Evolutionary conservation across 2,113 vertebrate genomes (phyloP), one percentile per base, ranked within the genome.

Genomic region (Anseranas semipalmata): DNA sequence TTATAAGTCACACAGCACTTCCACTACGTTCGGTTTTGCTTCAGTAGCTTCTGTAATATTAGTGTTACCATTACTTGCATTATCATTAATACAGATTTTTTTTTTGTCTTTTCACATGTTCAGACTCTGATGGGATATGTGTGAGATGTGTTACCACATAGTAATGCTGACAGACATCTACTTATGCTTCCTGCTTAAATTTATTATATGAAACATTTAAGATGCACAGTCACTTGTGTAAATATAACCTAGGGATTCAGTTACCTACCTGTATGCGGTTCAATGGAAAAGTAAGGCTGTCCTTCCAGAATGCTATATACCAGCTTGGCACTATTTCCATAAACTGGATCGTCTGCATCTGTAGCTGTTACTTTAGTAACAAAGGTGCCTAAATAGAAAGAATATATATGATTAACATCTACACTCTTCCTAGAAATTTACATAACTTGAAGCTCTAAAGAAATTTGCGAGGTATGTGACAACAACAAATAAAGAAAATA

Each of bases 241-340:
- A 72, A 65, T 0, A 30, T 5, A 46, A 50, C 12, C 4, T 20
- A 37, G 12, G 16, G 19, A 48, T 12, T 94, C 35, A 35, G 30
- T 85, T 85, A 96, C 98, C 95, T 94, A 99, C 99, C 99, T 94
- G 99, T 99, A 90, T 99, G 99, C 46, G 99, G 99, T 93, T 99
- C 99, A 75, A 99, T 98, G 33, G 99, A 99, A 96, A 99, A 99
- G 96, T 99, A 99, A 21, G 99, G 99, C 79, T 99, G 99, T 27
- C 99, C 99, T 96, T 99, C 99, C 97, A 99, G 97, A 78, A 99
- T 99, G 97, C 99, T 99, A 85, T 99, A 99, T 87, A 99, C 99
- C 76, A 99, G 97, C 95, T 98, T 99, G 48, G 99, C 99, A 33
- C 99, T 99, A 66, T 99, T 99, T 94, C 99, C 99, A 33, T 99